Percentiles rank a stretch among this genome's conserved stretches.
These are phyloP conservation scores for Caenorhabditis tropicalis DNA, from an alignment of 1,140 invertebrate species.

Conservation along the genomic window DNA sequence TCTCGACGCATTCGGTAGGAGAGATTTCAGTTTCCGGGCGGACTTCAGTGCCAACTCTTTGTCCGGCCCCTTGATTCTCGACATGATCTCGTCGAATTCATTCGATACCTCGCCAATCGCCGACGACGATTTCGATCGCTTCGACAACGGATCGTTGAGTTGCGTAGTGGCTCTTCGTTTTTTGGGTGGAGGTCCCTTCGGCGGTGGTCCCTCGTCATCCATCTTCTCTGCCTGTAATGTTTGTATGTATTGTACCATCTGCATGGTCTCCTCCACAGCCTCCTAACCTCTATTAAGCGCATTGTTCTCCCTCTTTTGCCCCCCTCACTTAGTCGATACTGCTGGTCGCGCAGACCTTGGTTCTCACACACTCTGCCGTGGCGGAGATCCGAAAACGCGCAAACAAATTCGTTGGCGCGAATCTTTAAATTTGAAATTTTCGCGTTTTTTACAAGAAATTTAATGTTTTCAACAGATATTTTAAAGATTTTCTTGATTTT, in stretches of 20 bases:
- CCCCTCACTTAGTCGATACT: background rate
- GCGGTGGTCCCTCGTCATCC: background rate
- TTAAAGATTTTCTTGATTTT: too few species aligned
- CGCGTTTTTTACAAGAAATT: background rate
- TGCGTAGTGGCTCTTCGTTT: background rate
- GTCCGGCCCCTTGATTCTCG: background rate
- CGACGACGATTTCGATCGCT: background rate
- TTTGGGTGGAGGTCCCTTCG: background rate
- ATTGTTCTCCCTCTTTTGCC: background rate
- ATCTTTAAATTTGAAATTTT: slow-evolving; percentile 11
- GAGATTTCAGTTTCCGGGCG: background rate
- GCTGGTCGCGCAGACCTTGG: background rate
- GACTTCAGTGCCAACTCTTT: background rate
- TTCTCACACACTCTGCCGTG: background rate
- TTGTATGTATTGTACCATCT: background rate
- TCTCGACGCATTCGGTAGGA: background rate
- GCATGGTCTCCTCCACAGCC: background rate
- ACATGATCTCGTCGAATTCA: background rate
- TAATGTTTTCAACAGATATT: background rate
- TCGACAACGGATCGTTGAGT: background rate
- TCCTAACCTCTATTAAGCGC: background rate
- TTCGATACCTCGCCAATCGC: background rate
- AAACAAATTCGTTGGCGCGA: background rate
- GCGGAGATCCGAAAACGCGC: background rate
- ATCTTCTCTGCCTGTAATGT: background rate